Base-by-base conservation (phyloP, 1,140 invertebrate species). In the Drosophila willistoni region DNA sequence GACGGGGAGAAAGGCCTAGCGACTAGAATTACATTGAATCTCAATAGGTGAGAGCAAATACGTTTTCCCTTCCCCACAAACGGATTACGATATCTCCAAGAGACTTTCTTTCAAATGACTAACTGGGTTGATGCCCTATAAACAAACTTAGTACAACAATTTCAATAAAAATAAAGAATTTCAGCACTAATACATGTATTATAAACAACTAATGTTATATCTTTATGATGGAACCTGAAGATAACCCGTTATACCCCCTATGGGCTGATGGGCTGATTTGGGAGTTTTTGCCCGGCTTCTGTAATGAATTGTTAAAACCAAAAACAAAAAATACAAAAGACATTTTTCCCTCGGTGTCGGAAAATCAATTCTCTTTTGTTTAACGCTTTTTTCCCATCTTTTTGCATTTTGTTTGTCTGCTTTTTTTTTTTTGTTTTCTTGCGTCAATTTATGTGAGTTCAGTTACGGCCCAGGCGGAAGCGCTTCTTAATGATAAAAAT, bases 361-460 rank as follows among this genome's bases (percentile, higher is more conserved):
- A 64, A 78, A 75, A 78, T 78, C 72, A 78, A 75, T 74, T 78
- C 72, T 19, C 42, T 61, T 36, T 51, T 9, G 56, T 66, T 59
- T 59, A 36, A 59, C 29, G 10, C 36, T 60, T 51, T 33, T 13
- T 59, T 56, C 36, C 57, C 56, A 59, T 36, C 29, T 59, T 59
- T 36, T 59, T 59, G 56, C 44, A 51, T 61, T 36, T 51, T 9
- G 56, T 66, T 14, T 65, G 29, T 19, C 25, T 57, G 33, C 36
- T 34, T 12, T 44, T 55, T 33, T 13, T 56, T 56, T 29, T 33
- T 57, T n/a, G 17, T 57, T 34, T 34, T 12, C 36, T 19, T 59
- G 56, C 56, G 9, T 59, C 56, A 59, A 59, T 59, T 59, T 59
- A 59, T 59, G 56, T 59, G 33, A 59, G 56, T 59, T 59, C 56